These are phyloP conservation scores for Megathymus violae DNA, from an alignment of 1,140 invertebrate species.

Conservation along the genomic window DNA sequence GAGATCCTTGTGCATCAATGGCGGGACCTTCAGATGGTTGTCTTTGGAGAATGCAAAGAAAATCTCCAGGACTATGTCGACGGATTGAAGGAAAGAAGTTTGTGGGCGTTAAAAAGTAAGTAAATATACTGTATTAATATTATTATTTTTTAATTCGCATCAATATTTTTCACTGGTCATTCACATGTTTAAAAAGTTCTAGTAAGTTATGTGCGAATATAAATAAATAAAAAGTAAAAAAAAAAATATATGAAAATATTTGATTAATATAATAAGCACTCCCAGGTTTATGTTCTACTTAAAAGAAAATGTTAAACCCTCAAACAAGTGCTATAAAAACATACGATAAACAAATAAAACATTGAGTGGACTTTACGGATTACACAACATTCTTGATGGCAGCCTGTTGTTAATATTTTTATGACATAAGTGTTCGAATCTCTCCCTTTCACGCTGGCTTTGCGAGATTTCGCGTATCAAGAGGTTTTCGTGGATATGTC, in stretches of 20 bases:
- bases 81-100: slow-evolving; percentile 84
- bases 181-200: too few relatives aligned
- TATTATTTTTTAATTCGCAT: too few relatives aligned
- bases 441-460: slow-evolving; percentile 46
- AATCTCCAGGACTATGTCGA: slow-evolving; percentile 87
- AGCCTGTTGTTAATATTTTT: slow-evolving; percentile 22
- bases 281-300: slow-evolving; percentile 4
- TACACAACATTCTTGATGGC: slow-evolving; percentile 8
- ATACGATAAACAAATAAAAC: slow-evolving; percentile 21
- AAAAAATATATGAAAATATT: slow-evolving; percentile 4
- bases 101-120: slow-evolving; percentile 91
- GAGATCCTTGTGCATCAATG: slow-evolving; percentile 79
- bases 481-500: slow-evolving; percentile 20
- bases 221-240: background rate
- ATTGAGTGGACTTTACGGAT: slow-evolving; percentile 15
- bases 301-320: slow-evolving; percentile 26
- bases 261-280: background rate
- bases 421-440: slow-evolving; percentile 44
- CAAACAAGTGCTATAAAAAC: slow-evolving; percentile 2
- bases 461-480: slow-evolving; percentile 15
- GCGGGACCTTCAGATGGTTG: slow-evolving; percentile 60
- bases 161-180: too few relatives aligned
- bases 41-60: slow-evolving; percentile 81
- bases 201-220: too few relatives aligned
- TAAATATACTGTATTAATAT: too few relatives aligned